Conservation (phyloP, 1,140 invertebrate genomes). For the Drosophila nannoptera region DNA sequence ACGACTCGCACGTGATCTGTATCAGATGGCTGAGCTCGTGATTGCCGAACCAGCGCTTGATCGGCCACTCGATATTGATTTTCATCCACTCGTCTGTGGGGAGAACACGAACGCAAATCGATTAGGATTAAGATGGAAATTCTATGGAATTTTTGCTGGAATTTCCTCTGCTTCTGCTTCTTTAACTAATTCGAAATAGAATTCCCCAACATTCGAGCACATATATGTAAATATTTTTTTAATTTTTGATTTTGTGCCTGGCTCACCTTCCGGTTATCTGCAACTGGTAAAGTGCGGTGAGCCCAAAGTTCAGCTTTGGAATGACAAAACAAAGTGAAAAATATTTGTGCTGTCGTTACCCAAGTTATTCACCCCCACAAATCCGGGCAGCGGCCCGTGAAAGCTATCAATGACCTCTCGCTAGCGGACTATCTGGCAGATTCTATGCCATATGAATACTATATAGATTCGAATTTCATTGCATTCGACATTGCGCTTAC, state of each 20-base stretch:
- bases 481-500: constrained; percentile 68
- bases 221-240: background rate
- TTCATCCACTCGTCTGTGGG: constrained; percentile 89
- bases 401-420: constrained; percentile 56
- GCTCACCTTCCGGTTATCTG: constrained; percentile 34
- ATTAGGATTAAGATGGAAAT: background rate
- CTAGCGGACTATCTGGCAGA: constrained; percentile 41
- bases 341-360: constrained; percentile 31
- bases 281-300: constrained; percentile 3
- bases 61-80: constrained; percentile 86
- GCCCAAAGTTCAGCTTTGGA: constrained; percentile 54
- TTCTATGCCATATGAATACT: constrained; percentile 34
- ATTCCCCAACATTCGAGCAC: background rate
- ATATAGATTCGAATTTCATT: background rate
- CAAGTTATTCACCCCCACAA: constrained; percentile 63
- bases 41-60: constrained; percentile 86
- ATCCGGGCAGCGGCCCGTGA: constrained; percentile 4
- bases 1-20: constrained; percentile 88
- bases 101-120: constrained; percentile 5
- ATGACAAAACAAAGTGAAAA: constrained; percentile 23
- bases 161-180: too few relatives aligned
- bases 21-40: constrained; percentile 84
- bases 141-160: background rate
- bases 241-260: background rate
- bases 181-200: background rate